phyloP scores from a whole-genome alignment of 2,888 invertebrate species.

The Gandaritis pyraliata region DNA sequence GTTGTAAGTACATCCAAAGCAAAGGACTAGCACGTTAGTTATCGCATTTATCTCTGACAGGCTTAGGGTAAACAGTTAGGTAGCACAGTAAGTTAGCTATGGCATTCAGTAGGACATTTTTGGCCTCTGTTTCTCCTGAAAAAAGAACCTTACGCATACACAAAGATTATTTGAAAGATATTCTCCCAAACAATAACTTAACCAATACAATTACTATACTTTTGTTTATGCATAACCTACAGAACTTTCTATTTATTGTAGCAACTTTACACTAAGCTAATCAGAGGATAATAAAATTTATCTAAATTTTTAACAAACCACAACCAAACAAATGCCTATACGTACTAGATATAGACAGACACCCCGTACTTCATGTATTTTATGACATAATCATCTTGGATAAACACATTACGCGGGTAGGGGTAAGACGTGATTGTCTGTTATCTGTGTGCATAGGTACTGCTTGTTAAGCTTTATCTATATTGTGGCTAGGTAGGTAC shows the following conservation, averaged over 20 bases:
- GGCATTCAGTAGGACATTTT: no score
- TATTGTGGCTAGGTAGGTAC: constrained; percentile 21
- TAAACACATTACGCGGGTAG: constrained; percentile 1
- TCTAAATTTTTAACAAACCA: no score
- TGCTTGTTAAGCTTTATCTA: constrained; percentile 12
- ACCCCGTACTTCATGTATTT: background rate
- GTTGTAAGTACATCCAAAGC: constrained; percentile 23
- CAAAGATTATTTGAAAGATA: no score
- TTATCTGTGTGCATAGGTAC: constrained; percentile 7
- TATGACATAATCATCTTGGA: background rate
- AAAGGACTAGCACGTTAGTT: constrained; percentile 23
- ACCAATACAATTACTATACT: no score
- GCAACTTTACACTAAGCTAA: no score
- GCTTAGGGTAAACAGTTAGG: constrained; percentile 18
- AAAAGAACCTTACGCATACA: no score
- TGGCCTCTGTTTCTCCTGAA: no score
- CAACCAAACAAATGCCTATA: no score
- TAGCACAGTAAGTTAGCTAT: constrained; percentile 18
- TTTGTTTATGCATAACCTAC: no score
- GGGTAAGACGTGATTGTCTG: constrained; percentile 3
- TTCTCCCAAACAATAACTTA: no score
- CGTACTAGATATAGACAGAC: background rate
- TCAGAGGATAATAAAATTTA: no score
- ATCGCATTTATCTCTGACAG: constrained; percentile 28
- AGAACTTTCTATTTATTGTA: no score